phyloP scores from a whole-genome alignment of 2,113 vertebrate species.

The Chloebia gouldiae region DNA sequence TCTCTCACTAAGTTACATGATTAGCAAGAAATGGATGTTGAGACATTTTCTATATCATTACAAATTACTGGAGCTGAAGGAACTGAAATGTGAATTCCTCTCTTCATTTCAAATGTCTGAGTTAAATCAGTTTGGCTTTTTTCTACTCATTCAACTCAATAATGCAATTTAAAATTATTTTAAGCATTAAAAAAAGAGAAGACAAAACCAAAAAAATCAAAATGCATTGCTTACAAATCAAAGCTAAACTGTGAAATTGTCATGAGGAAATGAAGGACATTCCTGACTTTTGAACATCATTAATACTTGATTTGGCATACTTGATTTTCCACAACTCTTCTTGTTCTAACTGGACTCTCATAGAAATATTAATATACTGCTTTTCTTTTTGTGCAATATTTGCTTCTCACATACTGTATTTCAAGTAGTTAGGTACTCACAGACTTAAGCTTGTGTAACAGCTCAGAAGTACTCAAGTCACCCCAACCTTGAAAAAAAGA shows the following conservation, averaged over 20 bases:
- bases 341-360: background rate
- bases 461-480: background rate
- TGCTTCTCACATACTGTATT: background rate
- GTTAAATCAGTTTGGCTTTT: background rate
- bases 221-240: background rate
- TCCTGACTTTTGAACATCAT: fast-evolving
- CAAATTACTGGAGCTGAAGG: background rate
- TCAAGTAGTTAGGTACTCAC: background rate
- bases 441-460: background rate
- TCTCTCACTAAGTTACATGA: background rate
- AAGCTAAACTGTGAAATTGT: background rate
- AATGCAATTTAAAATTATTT: background rate
- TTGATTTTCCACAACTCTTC: background rate
- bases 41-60: background rate
- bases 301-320: background rate
- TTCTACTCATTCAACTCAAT: background rate
- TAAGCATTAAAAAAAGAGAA: background rate
- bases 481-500: background rate
- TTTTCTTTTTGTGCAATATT: background rate
- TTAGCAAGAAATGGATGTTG: background rate
- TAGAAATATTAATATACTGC: background rate
- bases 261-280: background rate
- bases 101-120: background rate
- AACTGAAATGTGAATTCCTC: background rate
- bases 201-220: background rate